Conservation (phyloP, 2,113 vertebrate genomes). For the Damaliscus lunatus region DNA sequence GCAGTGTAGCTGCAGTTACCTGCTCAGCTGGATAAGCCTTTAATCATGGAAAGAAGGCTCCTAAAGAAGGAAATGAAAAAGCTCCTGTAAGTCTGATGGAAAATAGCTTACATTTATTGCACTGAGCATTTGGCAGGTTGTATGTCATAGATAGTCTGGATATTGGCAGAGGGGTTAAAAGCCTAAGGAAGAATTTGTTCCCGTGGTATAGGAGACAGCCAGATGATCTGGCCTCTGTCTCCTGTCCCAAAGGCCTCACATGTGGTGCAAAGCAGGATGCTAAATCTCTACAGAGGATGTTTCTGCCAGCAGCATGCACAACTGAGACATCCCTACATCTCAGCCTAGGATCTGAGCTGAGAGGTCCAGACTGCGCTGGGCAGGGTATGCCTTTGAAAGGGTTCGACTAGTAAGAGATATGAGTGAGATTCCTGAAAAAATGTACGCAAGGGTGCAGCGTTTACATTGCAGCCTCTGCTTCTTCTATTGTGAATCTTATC, state of each 20-base stretch:
- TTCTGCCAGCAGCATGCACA: not conserved
- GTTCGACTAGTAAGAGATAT: not conserved
- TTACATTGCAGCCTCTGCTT: not conserved
- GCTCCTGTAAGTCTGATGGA: conserved; percentile 85
- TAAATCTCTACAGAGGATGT: not conserved
- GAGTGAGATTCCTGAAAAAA: not conserved
- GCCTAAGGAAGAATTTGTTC: not conserved
- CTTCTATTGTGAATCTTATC: not conserved
- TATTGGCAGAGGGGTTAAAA: not conserved
- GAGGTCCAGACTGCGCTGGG: not conserved
- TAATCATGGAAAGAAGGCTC: conserved; percentile 84
- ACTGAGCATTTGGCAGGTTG: not conserved
- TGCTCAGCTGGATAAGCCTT: not conserved
- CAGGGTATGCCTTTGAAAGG: not conserved
- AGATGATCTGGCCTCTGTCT: not conserved
- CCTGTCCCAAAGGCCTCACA: not conserved
- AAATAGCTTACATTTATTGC: not conserved
- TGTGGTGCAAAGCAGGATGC: not conserved
- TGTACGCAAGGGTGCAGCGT: not conserved
- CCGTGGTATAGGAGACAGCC: not conserved
- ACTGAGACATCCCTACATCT: not conserved
- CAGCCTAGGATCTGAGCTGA: not conserved
- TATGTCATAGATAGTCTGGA: not conserved
- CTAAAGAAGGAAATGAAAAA: conserved; percentile 86
- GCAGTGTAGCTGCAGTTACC: not conserved